phyloP scores from a whole-genome alignment of 2,797 vertebrate species.

The Coreius guichenoti region DNA sequence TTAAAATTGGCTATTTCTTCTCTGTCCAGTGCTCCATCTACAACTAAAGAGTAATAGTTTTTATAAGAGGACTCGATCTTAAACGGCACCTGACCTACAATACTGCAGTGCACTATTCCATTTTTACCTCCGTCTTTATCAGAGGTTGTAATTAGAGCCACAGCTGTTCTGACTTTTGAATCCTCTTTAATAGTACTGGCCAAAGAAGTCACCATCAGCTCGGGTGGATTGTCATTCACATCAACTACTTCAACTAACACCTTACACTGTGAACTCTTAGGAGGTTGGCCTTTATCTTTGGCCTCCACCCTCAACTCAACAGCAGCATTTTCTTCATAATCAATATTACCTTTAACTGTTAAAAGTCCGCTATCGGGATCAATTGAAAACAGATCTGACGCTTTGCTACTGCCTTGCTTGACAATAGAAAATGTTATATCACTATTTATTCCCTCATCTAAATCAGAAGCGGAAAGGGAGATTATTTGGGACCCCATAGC shows the following conservation, averaged over 20 bases:
- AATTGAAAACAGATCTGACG: conserved; percentile 61
- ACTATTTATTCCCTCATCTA: conserved; percentile 72
- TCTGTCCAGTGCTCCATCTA: conserved; percentile 59
- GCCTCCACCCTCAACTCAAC: conserved; percentile 74
- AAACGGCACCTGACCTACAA: conserved; percentile 65
- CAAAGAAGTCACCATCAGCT: conserved; percentile 71
- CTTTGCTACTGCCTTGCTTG: conserved; percentile 60
- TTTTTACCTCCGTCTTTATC: conserved; percentile 65
- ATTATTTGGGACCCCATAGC: conserved; percentile 66
- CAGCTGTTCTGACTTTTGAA: conserved; percentile 68
- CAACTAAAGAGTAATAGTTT: conserved; percentile 61
- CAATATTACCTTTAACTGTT: conserved; percentile 64
- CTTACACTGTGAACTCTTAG: conserved; percentile 70
- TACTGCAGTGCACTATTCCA: conserved; percentile 13
- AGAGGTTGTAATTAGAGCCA: conserved; percentile 64
- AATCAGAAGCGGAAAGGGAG: conserved; percentile 69
- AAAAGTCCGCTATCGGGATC: conserved; percentile 69
- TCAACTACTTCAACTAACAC: conserved; percentile 74
- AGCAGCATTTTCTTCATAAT: conserved; percentile 71
- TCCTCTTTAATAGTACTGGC: conserved; percentile 72
- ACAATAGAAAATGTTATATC: conserved; percentile 70
- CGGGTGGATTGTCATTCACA: conserved; percentile 71
- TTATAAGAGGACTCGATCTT: conserved; percentile 60
- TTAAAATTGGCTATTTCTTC: conserved; percentile 35
- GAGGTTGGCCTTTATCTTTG: conserved; percentile 68